Conservation (phyloP, 2,797 vertebrate genomes). For the Aphelocoma californica region DNA sequence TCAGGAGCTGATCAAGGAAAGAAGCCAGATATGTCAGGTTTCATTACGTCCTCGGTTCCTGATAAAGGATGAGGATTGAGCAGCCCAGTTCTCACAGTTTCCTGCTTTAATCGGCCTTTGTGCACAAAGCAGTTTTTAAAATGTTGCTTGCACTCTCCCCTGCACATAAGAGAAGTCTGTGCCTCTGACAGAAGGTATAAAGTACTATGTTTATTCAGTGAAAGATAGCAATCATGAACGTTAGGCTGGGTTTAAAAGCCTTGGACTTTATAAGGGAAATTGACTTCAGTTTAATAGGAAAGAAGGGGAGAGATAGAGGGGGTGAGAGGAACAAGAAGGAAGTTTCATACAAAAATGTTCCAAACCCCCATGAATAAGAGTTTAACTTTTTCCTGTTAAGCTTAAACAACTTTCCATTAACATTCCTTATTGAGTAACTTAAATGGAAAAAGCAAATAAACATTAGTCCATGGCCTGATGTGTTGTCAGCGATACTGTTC, state of each 20-base stretch:
- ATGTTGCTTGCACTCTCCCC: neutral
- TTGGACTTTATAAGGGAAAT: slow-evolving; percentile 29
- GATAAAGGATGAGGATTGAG: neutral
- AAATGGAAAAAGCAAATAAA: slow-evolving; percentile 66
- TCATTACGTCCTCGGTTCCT: neutral
- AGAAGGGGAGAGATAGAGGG: neutral
- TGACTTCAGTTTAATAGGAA: slow-evolving; percentile 40
- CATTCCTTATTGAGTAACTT: slow-evolving; percentile 49
- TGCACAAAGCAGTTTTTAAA: neutral
- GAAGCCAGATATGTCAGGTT: neutral
- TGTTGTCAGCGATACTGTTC: slow-evolving; percentile 5
- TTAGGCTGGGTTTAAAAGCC: slow-evolving; percentile 36
- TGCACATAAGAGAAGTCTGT: slow-evolving; percentile 21
- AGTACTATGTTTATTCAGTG: slow-evolving; percentile 31
- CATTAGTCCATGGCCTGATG: neutral
- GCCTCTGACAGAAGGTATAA: neutral
- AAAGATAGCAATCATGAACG: neutral
- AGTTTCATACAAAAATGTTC: slow-evolving; percentile 47
- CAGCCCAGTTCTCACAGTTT: slow-evolving; percentile 28
- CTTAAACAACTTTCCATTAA: slow-evolving; percentile 67
- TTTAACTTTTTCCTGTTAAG: slow-evolving; percentile 22
- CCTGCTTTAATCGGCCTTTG: neutral
- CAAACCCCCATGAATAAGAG: neutral
- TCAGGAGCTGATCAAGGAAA: slow-evolving; percentile 2
- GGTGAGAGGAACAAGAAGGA: slow-evolving; percentile 15